A percentile compares a stretch with the other conserved stretches of the same genome.
phyloP scores from a whole-genome alignment of 2,113 vertebrate genomes.

The Sitta europaea region DNA sequence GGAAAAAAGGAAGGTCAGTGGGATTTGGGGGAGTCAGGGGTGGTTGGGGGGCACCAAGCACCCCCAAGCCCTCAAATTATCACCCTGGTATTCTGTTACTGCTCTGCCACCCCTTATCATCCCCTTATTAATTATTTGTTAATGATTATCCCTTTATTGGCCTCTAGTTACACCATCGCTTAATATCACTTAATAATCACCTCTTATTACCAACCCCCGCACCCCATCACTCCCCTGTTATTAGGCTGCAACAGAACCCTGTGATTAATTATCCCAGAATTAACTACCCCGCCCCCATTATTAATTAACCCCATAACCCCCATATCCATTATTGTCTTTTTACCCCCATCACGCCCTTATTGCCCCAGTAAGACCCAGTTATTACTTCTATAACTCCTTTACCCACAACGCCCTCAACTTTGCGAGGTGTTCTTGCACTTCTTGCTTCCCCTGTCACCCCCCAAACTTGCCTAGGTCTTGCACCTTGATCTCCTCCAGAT shows the following conservation, averaged over 20 bases:
- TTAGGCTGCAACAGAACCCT: not conserved
- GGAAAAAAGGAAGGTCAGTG: not conserved
- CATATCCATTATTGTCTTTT: fast-evolving
- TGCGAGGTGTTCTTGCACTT: not conserved
- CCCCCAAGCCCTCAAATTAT: not conserved
- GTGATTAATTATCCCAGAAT: not conserved
- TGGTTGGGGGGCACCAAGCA: not conserved
- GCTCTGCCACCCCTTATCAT: not conserved
- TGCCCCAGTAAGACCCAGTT: not conserved
- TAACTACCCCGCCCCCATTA: not conserved
- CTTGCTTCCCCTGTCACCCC: fast-evolving
- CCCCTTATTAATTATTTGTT: not conserved
- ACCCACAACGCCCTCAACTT: not conserved
- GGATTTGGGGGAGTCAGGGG: not conserved
- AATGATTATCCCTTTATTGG: not conserved
- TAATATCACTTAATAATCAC: no score
- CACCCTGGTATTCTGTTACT: not conserved
- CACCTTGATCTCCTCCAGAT: not conserved
- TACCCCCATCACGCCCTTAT: not conserved
- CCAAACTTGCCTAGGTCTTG: not conserved
- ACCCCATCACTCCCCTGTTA: not conserved
- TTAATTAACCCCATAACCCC: not conserved
- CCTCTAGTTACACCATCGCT: not conserved
- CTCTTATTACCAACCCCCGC: not conserved
- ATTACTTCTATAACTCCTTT: not conserved